Evolutionary conservation across 2,888 invertebrate genomes (phyloP), one percentile per base, ranked within the genome.

Genomic region (Halictus ligatus): DNA sequence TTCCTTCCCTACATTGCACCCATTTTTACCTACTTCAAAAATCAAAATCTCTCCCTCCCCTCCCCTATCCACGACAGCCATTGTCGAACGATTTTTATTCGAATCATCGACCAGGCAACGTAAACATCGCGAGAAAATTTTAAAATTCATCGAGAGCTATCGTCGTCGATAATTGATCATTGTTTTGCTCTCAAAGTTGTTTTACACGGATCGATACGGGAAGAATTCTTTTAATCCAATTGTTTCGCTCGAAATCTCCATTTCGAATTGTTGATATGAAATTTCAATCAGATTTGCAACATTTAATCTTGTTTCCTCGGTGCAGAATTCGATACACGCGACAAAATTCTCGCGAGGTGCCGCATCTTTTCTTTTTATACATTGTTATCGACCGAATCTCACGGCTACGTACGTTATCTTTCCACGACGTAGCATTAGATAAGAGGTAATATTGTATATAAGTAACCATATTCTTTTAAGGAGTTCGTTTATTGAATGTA

Each of bases 401-500:
- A 64, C 25, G 25, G 8, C 67, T 35, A 35, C 29, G 67, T 35
- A 8, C 35, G 29, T 71, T n/a, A 43, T 46, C 13, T 43, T 69
- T 7, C 71, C 2, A 40, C n/a, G 6, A 13, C 43, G 43, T 71
- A 43, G 43, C n/a, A 13, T 43, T 71, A 71, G 21, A 43, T 71
- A n/a, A n/a, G 43, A 43, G n/a, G 43, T 71, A 43, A 71, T 71
- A 40, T 69, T 21, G 40, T 69, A 40, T 69, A n/a, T 43, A 71
- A 40, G 40, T n/a, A 43, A 43, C n/a, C 18, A 43, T 71, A 21
- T 43, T 71, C 43, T 43, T n/a, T 12, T 43, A 43, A 71, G n/a
- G n/a, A 10, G 21, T 40, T 43, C 43, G n/a, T 43, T 71, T 43
- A 43, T 71, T 43, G 5, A 40, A n/a, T 71, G 40, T n/a, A 71